Conservation (phyloP, 2,797 vertebrate genomes). For the Aratinga solstitialis region DNA sequence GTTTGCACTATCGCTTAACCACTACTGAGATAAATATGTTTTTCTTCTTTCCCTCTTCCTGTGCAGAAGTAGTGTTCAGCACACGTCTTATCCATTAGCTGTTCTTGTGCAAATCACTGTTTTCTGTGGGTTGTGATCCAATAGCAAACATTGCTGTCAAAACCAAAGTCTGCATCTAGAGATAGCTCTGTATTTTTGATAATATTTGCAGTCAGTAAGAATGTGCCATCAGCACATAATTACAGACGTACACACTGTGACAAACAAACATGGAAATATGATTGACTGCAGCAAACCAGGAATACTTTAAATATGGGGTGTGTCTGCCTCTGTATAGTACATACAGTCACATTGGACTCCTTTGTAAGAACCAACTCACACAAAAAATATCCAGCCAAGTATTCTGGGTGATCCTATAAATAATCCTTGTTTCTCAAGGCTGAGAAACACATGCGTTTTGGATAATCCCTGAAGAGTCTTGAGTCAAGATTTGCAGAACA, state of each 20-base stretch:
- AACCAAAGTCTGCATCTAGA: slow-evolving; percentile 30
- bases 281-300: background rate
- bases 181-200: slow-evolving; percentile 4
- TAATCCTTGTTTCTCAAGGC: background rate
- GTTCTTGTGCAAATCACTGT: slow-evolving; percentile 58
- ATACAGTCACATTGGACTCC: background rate
- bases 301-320: slow-evolving; percentile 22
- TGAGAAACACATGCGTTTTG: background rate
- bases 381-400: slow-evolving; percentile 15
- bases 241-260: background rate
- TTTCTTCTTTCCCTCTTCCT: slow-evolving; percentile 57
- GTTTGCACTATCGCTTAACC: slow-evolving; percentile 63
- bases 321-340: background rate
- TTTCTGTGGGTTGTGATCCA: slow-evolving; percentile 48
- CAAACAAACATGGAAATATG: slow-evolving; percentile 28
- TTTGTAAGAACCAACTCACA: slow-evolving; percentile 1
- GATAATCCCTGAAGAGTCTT: background rate
- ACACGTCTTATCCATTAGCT: slow-evolving; percentile 13
- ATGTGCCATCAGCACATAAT: slow-evolving; percentile 14
- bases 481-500: background rate
- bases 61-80: slow-evolving; percentile 23
- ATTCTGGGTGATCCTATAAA: background rate
- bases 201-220: slow-evolving; percentile 24
- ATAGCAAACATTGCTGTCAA: background rate
- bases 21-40: slow-evolving; percentile 60